Evolutionary conservation across 2,888 invertebrate genomes (phyloP), one percentile per base, ranked within the genome.

Genomic region (Patella pellucida): DNA sequence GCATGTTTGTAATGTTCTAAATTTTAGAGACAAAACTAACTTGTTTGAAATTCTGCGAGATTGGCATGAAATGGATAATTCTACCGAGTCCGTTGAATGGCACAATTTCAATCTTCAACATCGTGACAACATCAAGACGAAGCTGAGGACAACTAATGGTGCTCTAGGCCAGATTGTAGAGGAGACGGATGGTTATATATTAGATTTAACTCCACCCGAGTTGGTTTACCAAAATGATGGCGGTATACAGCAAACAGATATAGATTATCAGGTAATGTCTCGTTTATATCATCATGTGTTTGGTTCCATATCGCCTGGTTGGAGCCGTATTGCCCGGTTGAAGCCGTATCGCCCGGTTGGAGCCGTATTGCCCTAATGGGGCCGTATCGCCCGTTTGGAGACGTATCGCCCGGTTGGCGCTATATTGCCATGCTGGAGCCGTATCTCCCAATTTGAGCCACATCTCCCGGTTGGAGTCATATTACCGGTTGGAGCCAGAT

Each of bases 131-230:
- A 76, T 87, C 4, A 82, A 81, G 71, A 77, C 82, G 1, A 71
- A 72, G 14, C 52, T 87, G 11, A 79, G 72, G 41, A 84, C 82
- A n/a, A 82, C 82, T n/a, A 87, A 87, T 72, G 81, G 80, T 1
- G 87, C 87, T 19, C 76, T 81, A 3, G 84, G 82, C 71, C 77
- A 77, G 16, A 75, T 82, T 12, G 68, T 75, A 15, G 73, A 67
- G 16, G 71, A 71, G 11, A 83, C 84, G 2, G 69, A 80, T 71
- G 82, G 85, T 5, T 82, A 85, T 77, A 72, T 85, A 50, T 79
- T 87, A 14, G 87, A 87, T 74, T 75, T 85, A n/a, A 87, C 86
- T 1, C 82, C 85, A 14, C 86, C 87, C 19, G 68, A 68, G 3
- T 73, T 84, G 9, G 69, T 77, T 11, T 74, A 73, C 72, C 76